Evolutionary conservation across 2,113 vertebrate genomes (phyloP), one percentile per base, ranked within the genome.

Genomic region (Syngnathus scovelli): DNA sequence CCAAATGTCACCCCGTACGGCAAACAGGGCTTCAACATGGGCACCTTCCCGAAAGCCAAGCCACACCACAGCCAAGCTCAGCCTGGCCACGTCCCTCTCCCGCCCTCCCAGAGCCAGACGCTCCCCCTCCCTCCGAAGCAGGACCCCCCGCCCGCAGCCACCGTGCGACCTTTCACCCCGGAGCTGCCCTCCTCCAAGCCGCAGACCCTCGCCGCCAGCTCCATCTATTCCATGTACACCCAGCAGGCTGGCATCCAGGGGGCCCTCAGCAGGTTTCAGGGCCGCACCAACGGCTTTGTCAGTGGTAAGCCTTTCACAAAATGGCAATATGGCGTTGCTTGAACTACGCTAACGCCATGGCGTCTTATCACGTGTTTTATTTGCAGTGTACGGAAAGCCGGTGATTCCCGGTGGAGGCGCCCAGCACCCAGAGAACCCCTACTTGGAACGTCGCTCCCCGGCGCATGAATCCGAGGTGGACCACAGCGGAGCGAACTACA

Each of bases 221-320:
- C 95, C 27, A 99, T 99, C 78, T 99, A 99, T 69, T 94, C 94
- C 81, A 98, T 99, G 96, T 99, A 99, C 69, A 98, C 96, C 0
- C 93, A 98, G 68, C 95, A 94, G 62, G 89, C 92, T 58, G 83
- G 87, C 0, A 85, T 93, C 58, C 96, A 94, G 77, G 93, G 92
- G 0, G 85, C 91, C 0, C 66, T 95, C 74, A 92, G 78, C 0
- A 90, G 93, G 69, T 72, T 90, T 0, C 94, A 96, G 19, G 88
- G 51, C 68, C 90, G 94, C 68, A 83, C 81, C 61, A 92, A 91
- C 0, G 93, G 92, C 79, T 99, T 96, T 74, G 43, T 92, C 2
- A 96, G 95, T 0, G 89, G 96, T 98, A 82, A 94, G 81, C 67
- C 21, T 36, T 12, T 58, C 55, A 11, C 55, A 33, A 33, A 33